Evolutionary conservation across 2,113 vertebrate species (phyloP).

Genomic region (Fregetta grallaria): DNA sequence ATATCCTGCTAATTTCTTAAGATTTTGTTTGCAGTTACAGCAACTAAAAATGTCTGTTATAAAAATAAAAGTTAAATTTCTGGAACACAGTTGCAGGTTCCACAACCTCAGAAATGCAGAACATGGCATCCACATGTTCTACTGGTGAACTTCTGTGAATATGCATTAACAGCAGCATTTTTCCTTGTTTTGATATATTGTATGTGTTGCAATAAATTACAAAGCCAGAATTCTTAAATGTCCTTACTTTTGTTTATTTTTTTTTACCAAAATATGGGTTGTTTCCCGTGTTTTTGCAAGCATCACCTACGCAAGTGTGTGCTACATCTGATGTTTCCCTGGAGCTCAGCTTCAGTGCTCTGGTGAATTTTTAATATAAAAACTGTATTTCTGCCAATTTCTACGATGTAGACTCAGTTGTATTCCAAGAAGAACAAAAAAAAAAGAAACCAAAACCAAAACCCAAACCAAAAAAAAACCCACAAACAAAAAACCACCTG

Average conservation of each 20-base stretch:
- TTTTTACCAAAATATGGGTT: not conserved
- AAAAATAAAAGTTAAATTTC: not conserved
- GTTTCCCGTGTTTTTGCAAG: not conserved
- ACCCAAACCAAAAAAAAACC: not conserved
- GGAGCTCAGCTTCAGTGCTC: not conserved
- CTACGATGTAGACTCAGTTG: not conserved
- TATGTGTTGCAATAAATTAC: not conserved
- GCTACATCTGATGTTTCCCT: not conserved
- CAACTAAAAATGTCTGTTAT: not conserved
- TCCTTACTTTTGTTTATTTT: not conserved
- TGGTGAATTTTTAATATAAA: not conserved
- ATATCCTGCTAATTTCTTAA: not conserved
- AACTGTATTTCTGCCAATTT: not conserved
- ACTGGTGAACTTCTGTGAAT: not conserved
- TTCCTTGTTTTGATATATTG: not conserved
- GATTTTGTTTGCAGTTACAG: not conserved
- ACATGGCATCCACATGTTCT: not conserved
- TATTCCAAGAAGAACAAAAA: not conserved
- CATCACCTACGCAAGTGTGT: not conserved
- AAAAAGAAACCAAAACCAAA: rapidly evolving
- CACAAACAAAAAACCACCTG: rapidly evolving
- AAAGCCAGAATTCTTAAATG: not conserved
- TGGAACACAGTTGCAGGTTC: not conserved
- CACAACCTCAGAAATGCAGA: not conserved
- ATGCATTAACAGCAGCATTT: not conserved